These are phyloP conservation scores for Mesembrinibis cayennensis DNA, from an alignment of 2,113 vertebrate species.

Conservation along the genomic window DNA sequence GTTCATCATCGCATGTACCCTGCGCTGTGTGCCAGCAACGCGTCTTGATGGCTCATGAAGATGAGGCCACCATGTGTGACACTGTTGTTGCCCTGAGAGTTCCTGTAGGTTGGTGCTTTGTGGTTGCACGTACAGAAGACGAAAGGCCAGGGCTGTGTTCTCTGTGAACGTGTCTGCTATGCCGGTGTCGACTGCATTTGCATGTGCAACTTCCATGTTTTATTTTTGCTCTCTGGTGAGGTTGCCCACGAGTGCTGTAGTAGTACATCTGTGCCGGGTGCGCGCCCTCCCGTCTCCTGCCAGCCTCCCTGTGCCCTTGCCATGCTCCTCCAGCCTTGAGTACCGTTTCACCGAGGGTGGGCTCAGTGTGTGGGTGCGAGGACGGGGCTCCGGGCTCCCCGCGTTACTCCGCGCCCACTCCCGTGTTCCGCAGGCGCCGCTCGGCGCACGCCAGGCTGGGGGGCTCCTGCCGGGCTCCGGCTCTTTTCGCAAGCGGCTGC, in stretches of 20 bases:
- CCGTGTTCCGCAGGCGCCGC: neutral
- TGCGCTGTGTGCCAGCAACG: fast-evolving
- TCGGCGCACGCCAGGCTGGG: neutral
- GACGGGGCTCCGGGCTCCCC: too few relatives aligned
- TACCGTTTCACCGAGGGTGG: too few relatives aligned
- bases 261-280: too few relatives aligned
- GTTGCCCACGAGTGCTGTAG: fast-evolving
- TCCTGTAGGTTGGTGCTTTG: neutral
- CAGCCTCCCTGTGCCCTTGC: neutral
- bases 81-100: neutral
- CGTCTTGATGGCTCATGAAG: fast-evolving
- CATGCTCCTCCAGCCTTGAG: neutral
- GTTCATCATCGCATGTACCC: fast-evolving
- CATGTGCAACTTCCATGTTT: fast-evolving
- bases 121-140: fast-evolving
- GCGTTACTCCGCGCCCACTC: neutral
- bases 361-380: too few relatives aligned
- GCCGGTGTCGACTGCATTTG: neutral
- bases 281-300: too few relatives aligned
- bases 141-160: fast-evolving
- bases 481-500: too few relatives aligned
- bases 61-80: fast-evolving
- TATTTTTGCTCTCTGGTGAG: fast-evolving
- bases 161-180: fast-evolving
- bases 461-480: neutral